These are phyloP conservation scores for Ophion obscuratus DNA, from an alignment of 2,888 invertebrate genomes.

Conservation along the genomic window DNA sequence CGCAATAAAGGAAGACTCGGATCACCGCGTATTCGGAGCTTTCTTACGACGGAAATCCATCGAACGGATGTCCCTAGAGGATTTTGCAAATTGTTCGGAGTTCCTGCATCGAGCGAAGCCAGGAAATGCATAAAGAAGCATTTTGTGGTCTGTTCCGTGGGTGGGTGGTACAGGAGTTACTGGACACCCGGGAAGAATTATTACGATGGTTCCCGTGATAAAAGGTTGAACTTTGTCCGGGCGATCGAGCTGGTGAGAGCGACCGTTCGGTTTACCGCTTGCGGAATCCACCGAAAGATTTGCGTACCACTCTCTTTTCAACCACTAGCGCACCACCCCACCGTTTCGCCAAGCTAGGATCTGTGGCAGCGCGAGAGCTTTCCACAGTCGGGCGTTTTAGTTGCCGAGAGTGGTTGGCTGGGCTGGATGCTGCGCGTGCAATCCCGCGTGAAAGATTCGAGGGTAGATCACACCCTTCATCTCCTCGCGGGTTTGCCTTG, in stretches of 20 bases:
- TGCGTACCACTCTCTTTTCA: constrained; percentile 59
- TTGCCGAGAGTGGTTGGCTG: constrained; percentile 45
- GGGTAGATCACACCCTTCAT: constrained; percentile 64
- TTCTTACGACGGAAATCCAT: not conserved
- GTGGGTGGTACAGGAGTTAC: constrained; percentile 3
- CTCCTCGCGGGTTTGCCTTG: constrained; percentile 39
- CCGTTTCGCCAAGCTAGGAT: constrained; percentile 6
- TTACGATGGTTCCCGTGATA: constrained; percentile 59
- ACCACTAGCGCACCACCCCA: not conserved
- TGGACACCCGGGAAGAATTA: constrained; percentile 58
- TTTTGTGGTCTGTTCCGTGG: constrained; percentile 22
- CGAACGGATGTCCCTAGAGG: not conserved
- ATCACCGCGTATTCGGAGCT: not conserved
- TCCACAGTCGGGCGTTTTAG: constrained; percentile 49
- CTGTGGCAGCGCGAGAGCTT: constrained; percentile 46
- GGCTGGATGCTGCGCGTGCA: constrained; percentile 52
- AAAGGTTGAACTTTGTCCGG: constrained; percentile 62
- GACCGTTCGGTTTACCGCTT: constrained; percentile 59
- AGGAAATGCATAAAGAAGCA: constrained; percentile 4
- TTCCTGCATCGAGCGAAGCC: not conserved
- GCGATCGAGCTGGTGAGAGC: constrained; percentile 49
- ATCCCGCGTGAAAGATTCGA: constrained; percentile 64
- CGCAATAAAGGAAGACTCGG: not conserved
- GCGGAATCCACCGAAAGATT: constrained; percentile 58
- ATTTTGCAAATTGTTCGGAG: not conserved